Evolutionary conservation across 2,888 invertebrate species (phyloP).

Genomic region (Poecilobothrus nobilitatus): DNA sequence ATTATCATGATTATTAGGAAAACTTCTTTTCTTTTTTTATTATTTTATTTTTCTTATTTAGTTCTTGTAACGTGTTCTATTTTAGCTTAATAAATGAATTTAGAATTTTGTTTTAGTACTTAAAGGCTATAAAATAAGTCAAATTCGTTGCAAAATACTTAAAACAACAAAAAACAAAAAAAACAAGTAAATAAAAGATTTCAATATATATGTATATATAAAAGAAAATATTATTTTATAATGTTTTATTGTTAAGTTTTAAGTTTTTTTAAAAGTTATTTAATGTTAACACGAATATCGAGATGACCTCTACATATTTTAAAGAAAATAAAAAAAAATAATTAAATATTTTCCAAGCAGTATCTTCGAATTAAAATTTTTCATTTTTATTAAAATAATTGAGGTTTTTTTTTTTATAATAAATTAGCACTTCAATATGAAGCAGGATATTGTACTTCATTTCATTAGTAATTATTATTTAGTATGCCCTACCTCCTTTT

Average conservation of each 20-base stretch:
- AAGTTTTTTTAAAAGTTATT: not conserved
- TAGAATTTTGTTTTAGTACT: not conserved
- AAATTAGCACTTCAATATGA: too few species aligned
- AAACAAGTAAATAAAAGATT: not conserved
- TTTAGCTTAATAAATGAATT: not conserved
- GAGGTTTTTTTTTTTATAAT: too few species aligned
- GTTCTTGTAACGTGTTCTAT: not conserved
- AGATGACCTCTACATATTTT: not conserved
- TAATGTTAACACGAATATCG: conserved; percentile 1
- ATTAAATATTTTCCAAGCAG: too few species aligned
- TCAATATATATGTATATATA: too few species aligned
- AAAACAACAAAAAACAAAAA: too few species aligned
- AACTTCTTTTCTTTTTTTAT: not conserved
- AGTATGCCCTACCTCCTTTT: too few species aligned
- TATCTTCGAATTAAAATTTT: too few species aligned
- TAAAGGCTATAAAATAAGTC: not conserved
- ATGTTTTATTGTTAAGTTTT: not conserved
- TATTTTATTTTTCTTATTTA: not conserved
- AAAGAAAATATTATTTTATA: not conserved
- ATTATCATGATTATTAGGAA: not conserved
- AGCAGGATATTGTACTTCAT: too few species aligned
- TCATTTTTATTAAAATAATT: too few species aligned
- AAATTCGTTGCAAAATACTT: not conserved
- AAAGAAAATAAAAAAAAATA: not conserved
- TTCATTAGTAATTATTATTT: too few species aligned